These are phyloP conservation scores for Diplodus puntazzo DNA, from an alignment of 2,797 vertebrate species.

Conservation along the genomic window DNA sequence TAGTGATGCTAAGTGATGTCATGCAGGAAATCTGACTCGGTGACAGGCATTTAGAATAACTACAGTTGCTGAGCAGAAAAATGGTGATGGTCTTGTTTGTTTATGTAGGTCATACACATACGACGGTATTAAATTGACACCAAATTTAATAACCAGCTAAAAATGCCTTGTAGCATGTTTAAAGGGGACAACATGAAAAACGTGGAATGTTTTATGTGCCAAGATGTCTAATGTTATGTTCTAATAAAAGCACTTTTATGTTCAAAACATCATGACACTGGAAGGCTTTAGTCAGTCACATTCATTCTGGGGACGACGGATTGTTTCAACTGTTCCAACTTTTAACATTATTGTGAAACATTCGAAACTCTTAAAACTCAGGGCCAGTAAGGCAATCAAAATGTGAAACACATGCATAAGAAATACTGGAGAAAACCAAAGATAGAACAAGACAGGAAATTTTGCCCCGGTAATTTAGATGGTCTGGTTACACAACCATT, in stretches of 20 bases:
- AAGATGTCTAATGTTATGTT: neutral
- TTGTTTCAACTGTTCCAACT: neutral
- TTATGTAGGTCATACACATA: too few relatives aligned
- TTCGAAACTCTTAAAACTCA: slow-evolving; percentile 5
- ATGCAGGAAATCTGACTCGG: too few relatives aligned
- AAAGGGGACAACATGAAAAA: neutral
- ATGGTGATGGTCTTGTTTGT: too few relatives aligned
- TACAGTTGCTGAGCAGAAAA: too few relatives aligned
- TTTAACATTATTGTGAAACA: neutral
- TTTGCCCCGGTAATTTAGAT: neutral
- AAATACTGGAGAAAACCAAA: neutral
- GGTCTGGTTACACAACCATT: slow-evolving; percentile 9
- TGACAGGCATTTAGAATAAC: too few relatives aligned
- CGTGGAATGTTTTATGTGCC: neutral
- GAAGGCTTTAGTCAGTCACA: neutral
- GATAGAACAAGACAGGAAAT: slow-evolving; percentile 8
- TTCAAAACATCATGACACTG: neutral
- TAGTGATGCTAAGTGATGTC: too few relatives aligned
- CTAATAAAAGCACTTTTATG: neutral
- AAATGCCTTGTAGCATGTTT: too few relatives aligned
- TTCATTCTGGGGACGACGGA: too few relatives aligned
- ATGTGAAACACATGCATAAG: neutral
- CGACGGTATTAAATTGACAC: too few relatives aligned
- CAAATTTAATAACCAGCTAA: too few relatives aligned
- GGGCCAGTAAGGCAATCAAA: neutral